Conservation (phyloP, 1,140 invertebrate species). For the Anoplophora glabripennis region DNA sequence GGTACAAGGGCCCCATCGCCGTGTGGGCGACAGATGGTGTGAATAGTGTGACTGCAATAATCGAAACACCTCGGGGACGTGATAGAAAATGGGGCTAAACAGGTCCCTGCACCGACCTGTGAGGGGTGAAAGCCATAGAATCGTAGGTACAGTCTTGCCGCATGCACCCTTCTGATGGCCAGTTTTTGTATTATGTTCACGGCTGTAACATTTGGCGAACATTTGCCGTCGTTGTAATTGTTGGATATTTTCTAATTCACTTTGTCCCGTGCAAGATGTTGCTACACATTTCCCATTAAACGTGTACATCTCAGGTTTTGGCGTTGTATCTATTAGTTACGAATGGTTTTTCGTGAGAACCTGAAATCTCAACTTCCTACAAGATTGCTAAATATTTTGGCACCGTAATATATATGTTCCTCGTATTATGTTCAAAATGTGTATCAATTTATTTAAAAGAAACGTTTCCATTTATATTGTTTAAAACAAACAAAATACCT, state of each 20-base stretch:
- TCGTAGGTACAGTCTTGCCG: slow-evolving; percentile 4
- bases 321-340: too few species aligned
- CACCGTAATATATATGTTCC: too few species aligned
- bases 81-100: slow-evolving; percentile 24
- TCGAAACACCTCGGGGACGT: slow-evolving; percentile 23
- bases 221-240: slow-evolving; percentile 27
- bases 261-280: too few species aligned
- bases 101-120: slow-evolving; percentile 13
- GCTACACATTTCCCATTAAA: too few species aligned
- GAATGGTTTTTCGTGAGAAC: too few species aligned
- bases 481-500: too few species aligned
- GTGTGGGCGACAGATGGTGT: slow-evolving; percentile 28
- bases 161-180: slow-evolving; percentile 20
- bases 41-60: slow-evolving; percentile 22
- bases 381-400: too few species aligned
- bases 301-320: too few species aligned
- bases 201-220: slow-evolving; percentile 34
- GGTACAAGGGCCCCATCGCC: slow-evolving; percentile 13
- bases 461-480: too few species aligned
- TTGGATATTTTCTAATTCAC: slow-evolving; percentile 10
- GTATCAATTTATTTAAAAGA: too few species aligned
- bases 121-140: not conserved
- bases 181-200: slow-evolving; percentile 20
- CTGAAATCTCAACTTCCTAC: too few species aligned
- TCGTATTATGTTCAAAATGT: too few species aligned